These are phyloP conservation scores for Crotophaga sulcirostris DNA, from an alignment of 2,113 vertebrate species.

Conservation along the genomic window DNA sequence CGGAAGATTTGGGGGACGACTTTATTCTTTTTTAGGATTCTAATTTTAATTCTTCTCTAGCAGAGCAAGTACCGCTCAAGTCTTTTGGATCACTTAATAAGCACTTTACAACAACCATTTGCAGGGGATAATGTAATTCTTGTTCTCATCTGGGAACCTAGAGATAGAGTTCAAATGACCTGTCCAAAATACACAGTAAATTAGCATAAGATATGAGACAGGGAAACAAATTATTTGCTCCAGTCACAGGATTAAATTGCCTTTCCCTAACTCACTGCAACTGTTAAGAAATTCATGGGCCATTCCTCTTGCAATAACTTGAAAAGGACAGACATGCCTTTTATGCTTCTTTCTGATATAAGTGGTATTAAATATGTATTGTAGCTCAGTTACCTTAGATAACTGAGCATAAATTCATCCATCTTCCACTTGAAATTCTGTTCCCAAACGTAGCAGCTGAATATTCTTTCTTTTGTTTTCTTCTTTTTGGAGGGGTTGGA, in stretches of 20 bases:
- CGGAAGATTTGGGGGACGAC: neutral
- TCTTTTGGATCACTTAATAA: neutral
- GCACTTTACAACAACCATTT: neutral
- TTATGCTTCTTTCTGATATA: conserved; percentile 5
- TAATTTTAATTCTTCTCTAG: neutral
- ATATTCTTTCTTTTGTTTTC: conserved; percentile 33
- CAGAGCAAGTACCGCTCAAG: fast-evolving
- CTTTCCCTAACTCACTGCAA: neutral
- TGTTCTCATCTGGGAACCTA: neutral
- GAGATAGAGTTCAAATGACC: neutral
- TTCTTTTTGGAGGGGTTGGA: neutral
- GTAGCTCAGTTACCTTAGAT: conserved; percentile 1
- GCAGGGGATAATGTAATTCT: neutral
- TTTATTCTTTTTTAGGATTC: neutral
- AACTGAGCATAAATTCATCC: conserved; percentile 29
- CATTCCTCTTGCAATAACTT: conserved; percentile 28
- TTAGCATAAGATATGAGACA: conserved; percentile 16
- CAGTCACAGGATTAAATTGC: conserved; percentile 9
- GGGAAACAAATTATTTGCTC: conserved; percentile 27
- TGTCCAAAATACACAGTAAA: conserved; percentile 7
- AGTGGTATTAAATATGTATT: conserved; percentile 2
- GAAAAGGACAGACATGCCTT: conserved; percentile 19
- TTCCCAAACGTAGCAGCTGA: conserved; percentile 18
- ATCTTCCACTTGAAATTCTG: conserved; percentile 15
- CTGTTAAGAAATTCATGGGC: conserved; percentile 57